Evolutionary conservation across 2,888 invertebrate genomes (phyloP), one percentile per base, ranked within the genome.

Genomic region (Dyspetes luteomarginatus): DNA sequence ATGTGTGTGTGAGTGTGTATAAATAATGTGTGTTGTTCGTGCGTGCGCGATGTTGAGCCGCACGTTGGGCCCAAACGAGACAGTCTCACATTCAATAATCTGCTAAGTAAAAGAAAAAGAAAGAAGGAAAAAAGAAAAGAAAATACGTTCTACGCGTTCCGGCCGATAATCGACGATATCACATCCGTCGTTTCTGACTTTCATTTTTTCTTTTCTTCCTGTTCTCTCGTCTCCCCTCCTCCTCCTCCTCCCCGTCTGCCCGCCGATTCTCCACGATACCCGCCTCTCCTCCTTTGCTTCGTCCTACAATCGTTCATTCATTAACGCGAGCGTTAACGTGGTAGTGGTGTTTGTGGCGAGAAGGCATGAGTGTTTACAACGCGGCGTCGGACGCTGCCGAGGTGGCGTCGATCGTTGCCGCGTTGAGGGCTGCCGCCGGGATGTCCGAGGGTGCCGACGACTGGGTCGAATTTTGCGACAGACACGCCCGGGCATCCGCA

Each of bases 391-490:
- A 82, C 41, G 78, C 84, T 68, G 82, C 85, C 67, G 87, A 85
- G 76, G 86, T 85, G 82, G 88, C 92, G 64, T 78, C 85, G 68
- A 75, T 83, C 41, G 78, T 83, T 68, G 82, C 85, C 67, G 87
- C 85, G 76, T 86, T 85, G 82, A 88, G 92, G 82, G 88, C 92
- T 89, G 94, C 93, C 92, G 93, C 93, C 91, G 78, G 75, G 75
- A 94, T 93, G 92, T 94, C 94, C 90, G 94, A 94, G 88, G 94
- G 94, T 85, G 92, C 93, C 90, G 94, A 94, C 90, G 94, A 94
- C 92, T 97, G 97, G 97, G 94, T 95, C 90, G 96, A 97, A 92
- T 96, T 97, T 92, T 97, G 97, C 93, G 97, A 97, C 92, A 95
- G 97, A 91, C 97, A 97, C 93, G 97, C 97, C 78, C 95, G 95